These are phyloP conservation scores for Siniperca knerii DNA, from an alignment of 2,113 vertebrate genomes.

Conservation along the genomic window DNA sequence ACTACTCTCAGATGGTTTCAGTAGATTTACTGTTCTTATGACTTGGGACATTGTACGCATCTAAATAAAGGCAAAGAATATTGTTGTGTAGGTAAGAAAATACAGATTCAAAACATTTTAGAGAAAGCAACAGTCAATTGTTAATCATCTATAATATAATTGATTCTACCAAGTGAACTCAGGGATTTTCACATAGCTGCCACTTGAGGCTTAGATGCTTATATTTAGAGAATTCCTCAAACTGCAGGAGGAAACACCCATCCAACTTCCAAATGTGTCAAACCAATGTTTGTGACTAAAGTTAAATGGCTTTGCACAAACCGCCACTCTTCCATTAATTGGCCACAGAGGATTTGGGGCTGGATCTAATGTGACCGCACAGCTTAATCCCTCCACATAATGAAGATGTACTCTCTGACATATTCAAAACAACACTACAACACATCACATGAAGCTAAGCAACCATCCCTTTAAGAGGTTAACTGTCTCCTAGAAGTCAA, in stretches of 20 bases:
- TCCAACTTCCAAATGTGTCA: conserved; percentile 55
- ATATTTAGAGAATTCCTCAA: conserved; percentile 9
- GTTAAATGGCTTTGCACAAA: conserved; percentile 43
- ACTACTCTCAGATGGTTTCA: background rate
- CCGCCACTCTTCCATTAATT: conserved; percentile 55
- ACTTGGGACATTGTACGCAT: background rate
- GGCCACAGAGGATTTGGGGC: conserved; percentile 62
- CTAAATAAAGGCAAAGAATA: background rate
- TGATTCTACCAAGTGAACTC: background rate
- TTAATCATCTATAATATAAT: background rate
- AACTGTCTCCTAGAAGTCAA: conserved; percentile 3
- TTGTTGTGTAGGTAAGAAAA: background rate
- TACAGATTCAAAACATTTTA: background rate
- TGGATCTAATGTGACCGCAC: conserved; percentile 50
- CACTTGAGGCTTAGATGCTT: conserved; percentile 23
- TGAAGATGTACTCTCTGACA: conserved; percentile 49
- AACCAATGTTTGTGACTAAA: conserved; percentile 41
- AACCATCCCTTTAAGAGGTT: background rate
- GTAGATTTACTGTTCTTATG: conserved; percentile 6
- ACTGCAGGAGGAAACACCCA: conserved; percentile 17
- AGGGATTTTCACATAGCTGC: conserved; percentile 16
- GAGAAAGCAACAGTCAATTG: background rate
- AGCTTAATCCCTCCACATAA: conserved; percentile 46
- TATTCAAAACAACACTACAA: conserved; percentile 49
- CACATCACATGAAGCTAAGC: conserved; percentile 1